Conservation (phyloP, 2,888 invertebrate species). For the Diaperis boleti region DNA sequence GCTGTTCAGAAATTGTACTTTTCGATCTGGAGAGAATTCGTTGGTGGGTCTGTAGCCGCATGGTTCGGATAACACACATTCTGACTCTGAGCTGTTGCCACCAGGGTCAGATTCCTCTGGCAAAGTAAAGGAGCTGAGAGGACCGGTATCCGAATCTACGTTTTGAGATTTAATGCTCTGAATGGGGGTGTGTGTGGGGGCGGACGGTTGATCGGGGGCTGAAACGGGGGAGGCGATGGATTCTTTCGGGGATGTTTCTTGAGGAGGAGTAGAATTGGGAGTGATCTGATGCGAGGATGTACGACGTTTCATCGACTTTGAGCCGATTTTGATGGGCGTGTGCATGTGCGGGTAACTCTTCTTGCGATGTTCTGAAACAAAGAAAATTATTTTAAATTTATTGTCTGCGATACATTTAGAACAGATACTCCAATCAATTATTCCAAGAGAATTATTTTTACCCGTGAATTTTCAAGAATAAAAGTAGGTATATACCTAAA, state of each 20-base stretch:
- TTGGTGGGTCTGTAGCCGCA: constrained; percentile 56
- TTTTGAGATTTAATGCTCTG: constrained; percentile 47
- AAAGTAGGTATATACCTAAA: too few species aligned
- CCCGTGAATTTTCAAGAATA: too few species aligned
- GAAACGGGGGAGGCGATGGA: constrained; percentile 44
- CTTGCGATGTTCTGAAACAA: constrained; percentile 71
- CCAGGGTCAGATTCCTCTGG: constrained; percentile 59
- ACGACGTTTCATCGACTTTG: constrained; percentile 70
- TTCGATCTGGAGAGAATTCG: constrained; percentile 62
- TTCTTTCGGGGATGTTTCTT: constrained; percentile 48
- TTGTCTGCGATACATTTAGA: too few species aligned
- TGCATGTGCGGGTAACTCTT: constrained; percentile 75
- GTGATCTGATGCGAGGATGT: constrained; percentile 53
- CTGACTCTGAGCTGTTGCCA: constrained; percentile 61
- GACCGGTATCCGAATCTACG: constrained; percentile 43
- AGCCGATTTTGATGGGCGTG: constrained; percentile 72
- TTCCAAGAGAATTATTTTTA: too few species aligned
- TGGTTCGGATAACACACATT: constrained; percentile 65
- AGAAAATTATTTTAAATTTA: too few species aligned
- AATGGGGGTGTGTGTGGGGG: constrained; percentile 45
- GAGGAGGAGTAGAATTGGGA: constrained; percentile 46
- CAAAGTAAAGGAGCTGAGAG: constrained; percentile 50
- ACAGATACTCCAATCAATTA: too few species aligned
- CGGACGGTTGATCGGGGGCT: constrained; percentile 31
- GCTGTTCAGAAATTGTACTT: constrained; percentile 68